Percentiles rank a stretch among this genome's conserved stretches.
phyloP scores from a whole-genome alignment of 2,797 vertebrate genomes.

The Psittacula echo region DNA sequence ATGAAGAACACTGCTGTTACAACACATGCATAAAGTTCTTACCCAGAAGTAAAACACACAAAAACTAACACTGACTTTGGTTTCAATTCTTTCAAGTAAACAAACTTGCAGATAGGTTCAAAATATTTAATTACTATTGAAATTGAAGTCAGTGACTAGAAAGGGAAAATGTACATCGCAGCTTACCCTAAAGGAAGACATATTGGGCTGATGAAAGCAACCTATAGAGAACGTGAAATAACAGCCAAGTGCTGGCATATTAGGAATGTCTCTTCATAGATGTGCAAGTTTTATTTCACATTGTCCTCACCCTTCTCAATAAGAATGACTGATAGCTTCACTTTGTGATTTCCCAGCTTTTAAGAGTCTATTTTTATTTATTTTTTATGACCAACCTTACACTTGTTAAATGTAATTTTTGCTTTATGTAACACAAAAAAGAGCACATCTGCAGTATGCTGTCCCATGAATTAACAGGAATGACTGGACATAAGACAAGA shows the following conservation, averaged over 20 bases:
- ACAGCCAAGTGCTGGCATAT: constrained; percentile 39
- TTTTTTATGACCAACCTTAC: constrained; percentile 77
- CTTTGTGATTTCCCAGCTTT: constrained; percentile 72
- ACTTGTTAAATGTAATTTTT: constrained; percentile 78
- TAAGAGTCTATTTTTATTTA: constrained; percentile 76
- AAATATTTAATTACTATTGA: constrained; percentile 33
- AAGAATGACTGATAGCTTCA: constrained; percentile 71
- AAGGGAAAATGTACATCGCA: not conserved
- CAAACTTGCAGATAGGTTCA: not conserved
- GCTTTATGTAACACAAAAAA: constrained; percentile 72
- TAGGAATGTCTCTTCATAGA: constrained; percentile 55
- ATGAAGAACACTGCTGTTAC: not conserved
- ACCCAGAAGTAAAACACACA: not conserved
- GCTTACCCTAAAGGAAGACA: constrained; percentile 36
- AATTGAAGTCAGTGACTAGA: not conserved
- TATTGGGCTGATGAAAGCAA: constrained; percentile 16
- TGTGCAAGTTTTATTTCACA: constrained; percentile 68
- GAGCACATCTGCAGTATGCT: constrained; percentile 62
- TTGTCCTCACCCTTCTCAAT: constrained; percentile 66
- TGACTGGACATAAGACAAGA: constrained; percentile 69
- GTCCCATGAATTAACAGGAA: constrained; percentile 75
- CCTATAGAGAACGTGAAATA: constrained; percentile 22
- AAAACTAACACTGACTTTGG: not conserved
- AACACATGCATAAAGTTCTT: not conserved
- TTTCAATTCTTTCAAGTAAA: not conserved